Evolutionary conservation across 64 coral and sea anemone genomes (phyloP), one percentile per base, ranked within the genome.

Genomic region (Catalaphyllia jardinei): DNA sequence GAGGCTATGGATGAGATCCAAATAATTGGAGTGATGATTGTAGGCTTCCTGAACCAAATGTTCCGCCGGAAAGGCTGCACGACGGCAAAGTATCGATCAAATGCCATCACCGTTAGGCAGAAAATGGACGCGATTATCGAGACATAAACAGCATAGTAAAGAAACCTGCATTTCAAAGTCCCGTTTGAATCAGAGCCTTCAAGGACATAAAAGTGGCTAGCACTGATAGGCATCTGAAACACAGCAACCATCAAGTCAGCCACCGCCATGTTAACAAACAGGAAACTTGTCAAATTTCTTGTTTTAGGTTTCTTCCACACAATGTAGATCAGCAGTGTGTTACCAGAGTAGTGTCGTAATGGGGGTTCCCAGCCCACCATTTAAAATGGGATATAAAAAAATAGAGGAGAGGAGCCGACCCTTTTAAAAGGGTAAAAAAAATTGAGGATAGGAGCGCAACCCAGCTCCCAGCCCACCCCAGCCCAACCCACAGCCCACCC

Each of bases 51-150:
- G 55, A 91, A 63, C 89, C 73, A 76, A 16, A 35, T 25, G 28
- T 29, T 10, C 51, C 67, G 80, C 61, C 73, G 59, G 6, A 84
- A 62, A 10, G 89, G 89, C 3, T 74, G 62, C 18, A 91, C 7
- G 25, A 91, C 51, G 0, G 89, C 89, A 72, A 71, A 83, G 39
- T 73, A 91, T 30, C 75, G 79, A 52, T 91, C 89, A 18, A 91
- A 25, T 12, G 79, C 62, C 1, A 75, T 73, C 4, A 83, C 20
- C 0, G 75, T 5, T 0, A 91, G 79, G 5, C 67, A 62, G 39
- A 64, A 2, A 46, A 91, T 91, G 3, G 89, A 91, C 8, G 79
- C 79, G 20, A 73, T 73, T 17, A 74, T 74, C 13, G 89, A 81
- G 20, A 91, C 28, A 29, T 61, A 62, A 12, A 55, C 38, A 17